phyloP scores from a whole-genome alignment of 2,113 vertebrate genomes.

The Nansenia antarctica region DNA sequence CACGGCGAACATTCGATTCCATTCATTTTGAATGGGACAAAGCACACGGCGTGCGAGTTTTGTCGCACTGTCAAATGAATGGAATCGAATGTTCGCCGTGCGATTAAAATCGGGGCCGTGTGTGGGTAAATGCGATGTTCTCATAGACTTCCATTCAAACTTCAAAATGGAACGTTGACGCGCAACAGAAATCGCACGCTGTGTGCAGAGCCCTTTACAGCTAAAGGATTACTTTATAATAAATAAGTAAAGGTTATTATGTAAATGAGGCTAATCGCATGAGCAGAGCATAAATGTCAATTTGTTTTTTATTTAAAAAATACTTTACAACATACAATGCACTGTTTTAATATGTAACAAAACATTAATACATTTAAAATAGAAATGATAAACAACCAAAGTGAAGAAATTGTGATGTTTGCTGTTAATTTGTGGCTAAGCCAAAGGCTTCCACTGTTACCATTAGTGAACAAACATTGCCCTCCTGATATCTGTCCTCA shows the following conservation, averaged over 20 bases:
- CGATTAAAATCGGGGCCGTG: too few relatives aligned
- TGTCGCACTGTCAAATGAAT: too few relatives aligned
- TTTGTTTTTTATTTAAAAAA: slow-evolving; percentile 27
- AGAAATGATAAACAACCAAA: slow-evolving; percentile 43
- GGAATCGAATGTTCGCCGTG: too few relatives aligned
- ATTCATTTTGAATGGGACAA: too few relatives aligned
- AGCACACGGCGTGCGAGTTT: too few relatives aligned
- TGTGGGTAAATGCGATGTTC: too few relatives aligned
- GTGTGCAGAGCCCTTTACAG: too few relatives aligned
- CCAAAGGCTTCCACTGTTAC: neutral
- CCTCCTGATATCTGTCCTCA: neutral
- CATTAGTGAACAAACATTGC: slow-evolving; percentile 23
- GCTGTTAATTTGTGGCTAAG: neutral
- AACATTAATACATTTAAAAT: slow-evolving; percentile 29
- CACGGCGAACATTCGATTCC: too few relatives aligned
- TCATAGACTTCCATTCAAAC: too few relatives aligned
- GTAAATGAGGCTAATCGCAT: neutral
- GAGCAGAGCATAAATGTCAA: neutral
- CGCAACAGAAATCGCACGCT: too few relatives aligned
- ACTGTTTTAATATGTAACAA: slow-evolving; percentile 48
- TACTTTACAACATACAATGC: slow-evolving; percentile 6
- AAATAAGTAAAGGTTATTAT: neutral
- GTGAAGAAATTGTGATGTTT: neutral
- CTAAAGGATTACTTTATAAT: neutral
- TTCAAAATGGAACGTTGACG: too few relatives aligned